These are phyloP conservation scores for Poecilia latipinna DNA, from an alignment of 2,113 vertebrate species.

Conservation along the genomic window DNA sequence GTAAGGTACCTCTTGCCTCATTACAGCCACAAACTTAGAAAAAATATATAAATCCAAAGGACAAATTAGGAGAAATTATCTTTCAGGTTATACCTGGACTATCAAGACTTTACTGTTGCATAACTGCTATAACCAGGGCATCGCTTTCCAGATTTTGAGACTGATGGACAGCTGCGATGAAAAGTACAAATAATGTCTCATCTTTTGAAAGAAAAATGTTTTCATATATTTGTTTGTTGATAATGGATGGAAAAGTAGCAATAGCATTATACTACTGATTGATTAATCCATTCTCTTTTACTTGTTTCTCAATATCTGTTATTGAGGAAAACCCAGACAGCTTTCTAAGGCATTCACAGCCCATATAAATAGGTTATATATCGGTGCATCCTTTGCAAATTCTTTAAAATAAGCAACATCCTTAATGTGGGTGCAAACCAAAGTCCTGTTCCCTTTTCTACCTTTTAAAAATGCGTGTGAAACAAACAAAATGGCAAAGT, in stretches of 20 bases:
- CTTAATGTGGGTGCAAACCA: no score
- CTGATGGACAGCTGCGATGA: conserved; percentile 25
- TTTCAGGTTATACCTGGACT: background rate
- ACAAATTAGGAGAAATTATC: background rate
- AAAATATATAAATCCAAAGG: background rate
- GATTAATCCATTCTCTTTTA: background rate
- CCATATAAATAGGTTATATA: no score
- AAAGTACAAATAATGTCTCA: conserved; percentile 2
- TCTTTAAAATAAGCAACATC: no score
- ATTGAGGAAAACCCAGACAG: no score
- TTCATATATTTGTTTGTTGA: conserved; percentile 14
- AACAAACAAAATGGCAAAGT: no score
- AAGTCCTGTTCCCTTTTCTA: no score
- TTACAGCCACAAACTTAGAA: conserved; percentile 3
- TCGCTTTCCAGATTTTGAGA: conserved; percentile 31
- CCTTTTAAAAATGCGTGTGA: no score
- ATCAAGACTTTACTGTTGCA: background rate
- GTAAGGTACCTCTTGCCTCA: conserved; percentile 16
- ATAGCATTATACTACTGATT: background rate
- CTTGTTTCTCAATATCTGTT: no score
- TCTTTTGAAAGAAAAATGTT: conserved; percentile 15
- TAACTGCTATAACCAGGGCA: no score
- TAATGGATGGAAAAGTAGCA: conserved; percentile 11
- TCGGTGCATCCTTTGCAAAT: no score
- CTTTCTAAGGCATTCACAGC: no score